Base-by-base conservation (phyloP, 2,888 invertebrate species). In the Lomographa bimaculata region DNA sequence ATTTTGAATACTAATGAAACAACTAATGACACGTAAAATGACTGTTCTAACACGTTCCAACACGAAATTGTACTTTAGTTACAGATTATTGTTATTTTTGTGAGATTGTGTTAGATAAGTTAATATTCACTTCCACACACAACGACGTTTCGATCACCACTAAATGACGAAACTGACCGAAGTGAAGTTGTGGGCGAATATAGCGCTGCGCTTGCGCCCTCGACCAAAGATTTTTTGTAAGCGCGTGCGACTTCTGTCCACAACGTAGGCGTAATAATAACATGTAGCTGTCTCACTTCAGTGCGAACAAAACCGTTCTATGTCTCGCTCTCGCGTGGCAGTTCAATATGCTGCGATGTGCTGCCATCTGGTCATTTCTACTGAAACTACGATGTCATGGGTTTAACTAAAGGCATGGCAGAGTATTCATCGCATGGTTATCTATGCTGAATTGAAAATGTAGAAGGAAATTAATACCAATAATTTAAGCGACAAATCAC, bases 81-180 rank as follows among this genome's bases (percentile, higher is more conserved):
- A 81, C 79, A 71, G 74, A 77, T 85, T 83, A 85, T 74, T 85
- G 81, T 86, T 86, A 89, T 84, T 82, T 74, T 74, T 80, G 82
- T 86, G 83, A 84, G 83, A 82, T 74, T 78, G 74, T 83, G 89
- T 89, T 89, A 89, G 85, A 85, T 76, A 79, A 82, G 86, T 89
- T 89, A 87, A 79, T 76, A 82, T 82, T 77, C 89, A 89, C 89
- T 84, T 80, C 87, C 86, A 83, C 89, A 83, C 89, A 85, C 87
- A 84, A 81, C 81, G 76, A 81, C 71, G 86, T 78, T 86, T 79
- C 78, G 80, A 82, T 79, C 83, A 87, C 83, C 82, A 89, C 89
- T 89, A 82, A 83, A 83, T 81, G 82, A 81, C 80, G 82, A 73
- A 83, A 79, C 82, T 82, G 75, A 86, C 79, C 84, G 85, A 72